Percentiles rank a stretch among this genome's conserved stretches.
phyloP scores from a whole-genome alignment of 2,797 vertebrate species.

The Acanthis flammea region DNA sequence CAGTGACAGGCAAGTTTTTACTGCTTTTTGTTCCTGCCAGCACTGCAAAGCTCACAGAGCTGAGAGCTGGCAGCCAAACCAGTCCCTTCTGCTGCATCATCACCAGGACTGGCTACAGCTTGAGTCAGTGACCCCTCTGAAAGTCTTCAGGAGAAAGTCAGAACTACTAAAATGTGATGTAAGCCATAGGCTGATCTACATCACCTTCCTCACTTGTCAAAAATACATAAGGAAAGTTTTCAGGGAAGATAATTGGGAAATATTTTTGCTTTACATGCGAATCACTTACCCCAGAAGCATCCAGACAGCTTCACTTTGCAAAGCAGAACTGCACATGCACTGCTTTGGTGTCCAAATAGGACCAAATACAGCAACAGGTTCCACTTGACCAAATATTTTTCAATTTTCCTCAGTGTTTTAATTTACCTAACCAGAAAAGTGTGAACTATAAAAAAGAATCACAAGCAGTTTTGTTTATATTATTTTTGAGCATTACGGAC shows the following conservation, averaged over 20 bases:
- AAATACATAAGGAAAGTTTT: background rate
- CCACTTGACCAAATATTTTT: background rate
- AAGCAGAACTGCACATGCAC: background rate
- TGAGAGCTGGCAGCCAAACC: background rate
- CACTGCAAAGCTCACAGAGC: conserved; percentile 29
- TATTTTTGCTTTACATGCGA: background rate
- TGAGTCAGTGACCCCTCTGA: background rate
- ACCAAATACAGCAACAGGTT: background rate
- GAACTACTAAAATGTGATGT: background rate
- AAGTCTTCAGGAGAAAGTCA: background rate
- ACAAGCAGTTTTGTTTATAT: background rate
- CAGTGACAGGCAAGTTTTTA: conserved; percentile 59
- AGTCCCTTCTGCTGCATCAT: conserved; percentile 29
- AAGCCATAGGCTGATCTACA: background rate
- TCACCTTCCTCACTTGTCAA: background rate
- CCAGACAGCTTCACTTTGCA: background rate
- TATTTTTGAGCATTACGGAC: background rate
- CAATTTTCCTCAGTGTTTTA: background rate
- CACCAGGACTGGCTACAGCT: background rate
- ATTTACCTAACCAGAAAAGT: background rate
- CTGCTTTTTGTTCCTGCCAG: conserved; percentile 62
- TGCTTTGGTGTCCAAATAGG: background rate
- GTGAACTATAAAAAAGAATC: background rate
- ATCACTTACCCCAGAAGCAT: background rate
- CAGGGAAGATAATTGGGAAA: background rate